Conservation (phyloP, 2,797 vertebrate genomes). For the Melanotaenia pygmaea region DNA sequence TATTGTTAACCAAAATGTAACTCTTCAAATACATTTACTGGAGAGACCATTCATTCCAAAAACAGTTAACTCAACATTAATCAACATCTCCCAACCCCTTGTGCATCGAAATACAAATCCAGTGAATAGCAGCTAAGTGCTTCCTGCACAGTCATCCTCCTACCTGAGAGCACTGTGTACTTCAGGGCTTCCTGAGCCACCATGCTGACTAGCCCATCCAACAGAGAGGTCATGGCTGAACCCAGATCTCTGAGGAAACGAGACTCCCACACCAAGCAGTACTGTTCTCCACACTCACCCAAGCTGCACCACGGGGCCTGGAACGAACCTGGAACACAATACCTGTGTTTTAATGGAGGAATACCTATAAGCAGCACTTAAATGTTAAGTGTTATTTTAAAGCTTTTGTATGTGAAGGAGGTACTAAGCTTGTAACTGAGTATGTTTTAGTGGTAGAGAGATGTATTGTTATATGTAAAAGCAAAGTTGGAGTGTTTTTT, state of each 20-base stretch:
- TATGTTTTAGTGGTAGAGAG: conserved; percentile 12
- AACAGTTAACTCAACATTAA: not conserved
- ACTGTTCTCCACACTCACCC: conserved; percentile 89
- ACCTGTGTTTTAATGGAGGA: conserved; percentile 9
- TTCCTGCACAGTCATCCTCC: conserved; percentile 27
- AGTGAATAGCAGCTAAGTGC: not conserved
- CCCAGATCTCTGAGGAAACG: conserved; percentile 94
- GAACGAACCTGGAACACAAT: conserved; percentile 81
- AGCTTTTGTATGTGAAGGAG: conserved; percentile 36
- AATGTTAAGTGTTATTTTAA: conserved; percentile 34
- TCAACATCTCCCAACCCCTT: not conserved
- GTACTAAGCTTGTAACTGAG: conserved; percentile 17
- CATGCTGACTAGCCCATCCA: conserved; percentile 93
- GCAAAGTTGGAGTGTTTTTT: conserved; percentile 25
- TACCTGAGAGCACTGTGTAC: conserved; percentile 94
- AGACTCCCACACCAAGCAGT: conserved; percentile 96
- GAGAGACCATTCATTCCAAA: not conserved
- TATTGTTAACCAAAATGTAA: not conserved
- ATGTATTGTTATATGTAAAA: conserved; percentile 35
- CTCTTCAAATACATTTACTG: not conserved
- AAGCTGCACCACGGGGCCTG: conserved; percentile 91
- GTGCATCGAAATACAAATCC: conserved; percentile 9
- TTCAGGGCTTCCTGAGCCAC: conserved; percentile 97
- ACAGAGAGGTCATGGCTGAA: conserved; percentile 86
- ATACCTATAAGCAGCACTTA: conserved; percentile 33